Percentiles rank a stretch among this genome's conserved stretches.
These are phyloP conservation scores for Halichoerus grypus DNA, from an alignment of 2,113 vertebrate genomes.

Conservation along the genomic window DNA sequence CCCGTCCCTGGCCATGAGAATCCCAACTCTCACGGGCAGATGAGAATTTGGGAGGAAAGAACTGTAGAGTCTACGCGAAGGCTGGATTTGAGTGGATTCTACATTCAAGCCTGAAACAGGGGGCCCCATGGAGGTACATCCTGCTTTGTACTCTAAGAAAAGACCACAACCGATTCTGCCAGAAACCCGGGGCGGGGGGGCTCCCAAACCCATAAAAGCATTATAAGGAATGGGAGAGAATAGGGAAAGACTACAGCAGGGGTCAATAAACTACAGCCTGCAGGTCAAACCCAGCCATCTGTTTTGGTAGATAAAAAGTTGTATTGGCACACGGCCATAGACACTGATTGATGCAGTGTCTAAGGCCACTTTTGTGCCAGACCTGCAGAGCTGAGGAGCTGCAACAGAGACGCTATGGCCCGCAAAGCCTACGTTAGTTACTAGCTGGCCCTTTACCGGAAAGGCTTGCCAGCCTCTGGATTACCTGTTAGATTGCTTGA, in stretches of 20 bases:
- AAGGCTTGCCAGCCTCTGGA: not conserved
- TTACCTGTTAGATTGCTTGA: not conserved
- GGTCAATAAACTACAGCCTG: not conserved
- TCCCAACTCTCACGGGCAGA: not conserved
- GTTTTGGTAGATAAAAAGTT: not conserved
- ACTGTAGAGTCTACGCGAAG: not conserved
- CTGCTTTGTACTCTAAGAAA: not conserved
- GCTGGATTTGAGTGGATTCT: not conserved
- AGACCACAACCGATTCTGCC: not conserved
- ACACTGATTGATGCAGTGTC: not conserved
- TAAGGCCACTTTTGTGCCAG: not conserved
- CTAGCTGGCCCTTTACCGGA: not conserved
- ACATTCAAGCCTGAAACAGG: not conserved
- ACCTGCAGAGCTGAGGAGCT: not conserved
- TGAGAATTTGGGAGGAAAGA: not conserved
- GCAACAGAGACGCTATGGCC: not conserved
- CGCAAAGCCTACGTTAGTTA: not conserved
- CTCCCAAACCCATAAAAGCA: not conserved
- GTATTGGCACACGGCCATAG: not conserved
- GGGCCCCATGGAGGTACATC: not conserved
- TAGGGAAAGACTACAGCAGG: not conserved
- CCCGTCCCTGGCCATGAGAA: not conserved
- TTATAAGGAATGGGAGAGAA: not conserved
- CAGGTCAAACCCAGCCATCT: not conserved
- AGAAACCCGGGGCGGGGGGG: not conserved